These are phyloP conservation scores for Cheilosia scutellata DNA, from an alignment of 2,888 invertebrate genomes.

Conservation along the genomic window DNA sequence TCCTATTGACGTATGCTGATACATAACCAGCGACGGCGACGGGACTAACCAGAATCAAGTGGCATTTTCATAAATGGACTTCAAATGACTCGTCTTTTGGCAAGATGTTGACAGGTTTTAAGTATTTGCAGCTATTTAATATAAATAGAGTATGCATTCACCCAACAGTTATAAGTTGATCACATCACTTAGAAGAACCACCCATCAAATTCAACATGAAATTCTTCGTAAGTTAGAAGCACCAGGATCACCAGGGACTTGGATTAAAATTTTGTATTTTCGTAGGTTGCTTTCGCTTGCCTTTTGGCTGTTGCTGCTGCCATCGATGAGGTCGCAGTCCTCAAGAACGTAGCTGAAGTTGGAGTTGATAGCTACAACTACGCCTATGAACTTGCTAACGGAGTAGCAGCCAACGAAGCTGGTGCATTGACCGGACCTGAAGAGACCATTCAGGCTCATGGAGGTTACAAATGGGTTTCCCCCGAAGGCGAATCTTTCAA, in stretches of 20 bases:
- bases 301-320: conserved; percentile 1
- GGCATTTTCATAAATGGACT: background rate
- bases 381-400: conserved; percentile 1
- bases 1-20: too few species aligned
- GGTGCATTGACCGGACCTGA: background rate
- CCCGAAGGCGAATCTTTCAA: background rate
- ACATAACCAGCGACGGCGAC: too few species aligned
- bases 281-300: conserved; percentile 77
- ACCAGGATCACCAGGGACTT: conserved; percentile 43
- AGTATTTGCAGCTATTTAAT: background rate
- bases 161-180: conserved; percentile 18
- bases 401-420: background rate
- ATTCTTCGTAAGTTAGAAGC: conserved; percentile 22
- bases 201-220: conserved; percentile 18
- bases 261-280: conserved; percentile 50
- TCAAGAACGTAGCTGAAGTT: background rate
- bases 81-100: background rate
- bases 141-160: conserved; percentile 18
- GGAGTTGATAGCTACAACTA: background rate
- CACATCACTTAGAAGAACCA: conserved; percentile 58
- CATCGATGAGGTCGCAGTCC: background rate
- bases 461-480: background rate
- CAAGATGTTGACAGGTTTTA: background rate
- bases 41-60: background rate
- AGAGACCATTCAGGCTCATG: background rate